Percentiles rank a stretch among this genome's conserved stretches.
Evolutionary conservation across 2,113 vertebrate species (phyloP).

Genomic region (Poeciliopsis turrubarensis): DNA sequence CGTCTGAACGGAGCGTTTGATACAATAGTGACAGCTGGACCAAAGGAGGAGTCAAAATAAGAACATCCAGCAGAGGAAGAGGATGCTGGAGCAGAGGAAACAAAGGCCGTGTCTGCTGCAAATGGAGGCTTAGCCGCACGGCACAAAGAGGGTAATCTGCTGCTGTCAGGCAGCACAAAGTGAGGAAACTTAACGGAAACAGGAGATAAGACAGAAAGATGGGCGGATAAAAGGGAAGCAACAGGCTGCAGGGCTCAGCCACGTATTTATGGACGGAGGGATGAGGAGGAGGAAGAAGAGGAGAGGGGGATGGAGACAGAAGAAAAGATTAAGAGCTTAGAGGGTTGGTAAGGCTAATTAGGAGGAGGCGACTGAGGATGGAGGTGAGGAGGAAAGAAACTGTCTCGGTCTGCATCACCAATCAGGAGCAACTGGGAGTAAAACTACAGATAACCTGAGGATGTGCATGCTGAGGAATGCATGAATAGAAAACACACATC

Average conservation of each 20-base stretch:
- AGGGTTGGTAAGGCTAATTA: conserved; percentile 74
- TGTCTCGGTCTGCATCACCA: neutral
- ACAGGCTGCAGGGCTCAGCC: conserved; percentile 38
- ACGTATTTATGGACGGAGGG: conserved; percentile 39
- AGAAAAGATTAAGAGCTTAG: conserved; percentile 77
- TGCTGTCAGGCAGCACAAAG: neutral
- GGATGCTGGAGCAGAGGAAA: neutral
- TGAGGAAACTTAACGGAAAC: neutral
- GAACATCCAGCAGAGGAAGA: conserved; percentile 3
- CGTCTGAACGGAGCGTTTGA: neutral
- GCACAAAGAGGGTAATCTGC: conserved; percentile 52
- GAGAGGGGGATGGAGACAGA: conserved; percentile 24
- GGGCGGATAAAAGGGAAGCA: conserved; percentile 34
- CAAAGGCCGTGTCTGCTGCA: neutral
- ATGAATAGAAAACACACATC: neutral
- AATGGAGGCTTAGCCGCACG: conserved; percentile 21
- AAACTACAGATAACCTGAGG: neutral
- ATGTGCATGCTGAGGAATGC: neutral
- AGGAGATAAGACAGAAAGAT: neutral
- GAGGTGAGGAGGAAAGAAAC: conserved; percentile 20
- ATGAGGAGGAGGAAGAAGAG: conserved; percentile 17
- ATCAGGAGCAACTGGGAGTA: neutral
- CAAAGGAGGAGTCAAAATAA: neutral
- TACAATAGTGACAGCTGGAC: neutral
- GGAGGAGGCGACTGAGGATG: conserved; percentile 62